Evolutionary conservation across 1,140 invertebrate species (phyloP), one percentile per base, ranked within the genome.

Genomic region (Meloidogyne chitwoodi): DNA sequence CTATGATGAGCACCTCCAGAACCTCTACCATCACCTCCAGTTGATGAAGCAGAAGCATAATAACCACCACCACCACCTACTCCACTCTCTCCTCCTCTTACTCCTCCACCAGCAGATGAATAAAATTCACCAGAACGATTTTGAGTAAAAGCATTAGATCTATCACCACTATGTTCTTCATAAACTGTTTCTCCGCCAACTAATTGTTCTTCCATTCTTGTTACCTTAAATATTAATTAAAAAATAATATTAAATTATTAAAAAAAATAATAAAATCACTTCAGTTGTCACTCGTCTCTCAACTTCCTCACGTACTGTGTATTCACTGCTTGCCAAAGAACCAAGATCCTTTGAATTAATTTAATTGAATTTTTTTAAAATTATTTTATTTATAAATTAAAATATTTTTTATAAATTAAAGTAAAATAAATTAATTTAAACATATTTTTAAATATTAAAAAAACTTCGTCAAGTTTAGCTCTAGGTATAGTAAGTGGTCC

Each of bases 251-350:
- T 48, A 48, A 48, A 48, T 48, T 48, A 48, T 19, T 48, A 19
- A 19, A 19, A 19, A 56, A 56, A 56, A 6, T 5, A 56, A 48
- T 19, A 48, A n/a, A n/a, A 14, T 41, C 24, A 73, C 71, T 11
- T 73, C 85, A 34, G 85, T 86, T 6, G 75, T 87, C 6, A 85
- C 85, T 19, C 83, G 64, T 68, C 85, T 73, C 66, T 86, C 85
- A 63, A 86, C 80, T 75, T 86, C 85, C 67, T 86, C 85, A 3
- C 82, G 80, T 65, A 87, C 85, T 22, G 85, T 86, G 74, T 85
- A 86, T 71, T 86, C 85, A 68, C 77, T 81, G 29, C 80, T 83
- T 14, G 44, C 82, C 24, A 83, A 22, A n/a, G 85, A 85, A 26
- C 84, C 80, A 26, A 77, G 81, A 68, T 82, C 84, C 44, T 79